phyloP scores from a whole-genome alignment of 2,797 vertebrate species.

The Esox masquinongy region DNA sequence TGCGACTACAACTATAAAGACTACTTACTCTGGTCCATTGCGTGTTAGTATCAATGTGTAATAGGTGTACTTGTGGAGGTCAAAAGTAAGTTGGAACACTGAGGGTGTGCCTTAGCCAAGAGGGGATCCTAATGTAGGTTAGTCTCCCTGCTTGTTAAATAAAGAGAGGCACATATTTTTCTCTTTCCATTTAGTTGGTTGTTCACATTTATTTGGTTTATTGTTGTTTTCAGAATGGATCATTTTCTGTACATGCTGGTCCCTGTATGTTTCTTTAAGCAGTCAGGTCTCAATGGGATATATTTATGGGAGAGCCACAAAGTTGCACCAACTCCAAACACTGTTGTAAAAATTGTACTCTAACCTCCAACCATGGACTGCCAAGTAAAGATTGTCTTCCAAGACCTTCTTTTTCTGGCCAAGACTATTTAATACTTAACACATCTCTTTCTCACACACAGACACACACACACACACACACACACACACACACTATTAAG shows the following conservation, averaged over 20 bases:
- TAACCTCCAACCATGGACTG: neutral
- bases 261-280: neutral
- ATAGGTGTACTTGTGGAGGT: neutral
- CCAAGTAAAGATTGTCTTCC: neutral
- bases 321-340: neutral
- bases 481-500: constrained; percentile 14
- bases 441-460: constrained; percentile 19
- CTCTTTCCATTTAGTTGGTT: neutral
- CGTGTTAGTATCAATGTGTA: neutral
- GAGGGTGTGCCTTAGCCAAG: neutral
- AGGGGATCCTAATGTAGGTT: neutral
- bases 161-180: neutral
- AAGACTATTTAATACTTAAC: neutral
- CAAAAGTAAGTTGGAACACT: neutral
- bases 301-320: neutral
- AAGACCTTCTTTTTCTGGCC: neutral
- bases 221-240: neutral
- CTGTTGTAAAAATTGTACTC: neutral
- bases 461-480: constrained; percentile 25
- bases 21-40: neutral
- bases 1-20: neutral
- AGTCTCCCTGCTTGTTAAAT: neutral
- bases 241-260: neutral
- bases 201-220: neutral
- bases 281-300: neutral